Evolutionary conservation across 1,140 invertebrate species (phyloP).

Genomic region (Caenorhabditis remanei): DNA sequence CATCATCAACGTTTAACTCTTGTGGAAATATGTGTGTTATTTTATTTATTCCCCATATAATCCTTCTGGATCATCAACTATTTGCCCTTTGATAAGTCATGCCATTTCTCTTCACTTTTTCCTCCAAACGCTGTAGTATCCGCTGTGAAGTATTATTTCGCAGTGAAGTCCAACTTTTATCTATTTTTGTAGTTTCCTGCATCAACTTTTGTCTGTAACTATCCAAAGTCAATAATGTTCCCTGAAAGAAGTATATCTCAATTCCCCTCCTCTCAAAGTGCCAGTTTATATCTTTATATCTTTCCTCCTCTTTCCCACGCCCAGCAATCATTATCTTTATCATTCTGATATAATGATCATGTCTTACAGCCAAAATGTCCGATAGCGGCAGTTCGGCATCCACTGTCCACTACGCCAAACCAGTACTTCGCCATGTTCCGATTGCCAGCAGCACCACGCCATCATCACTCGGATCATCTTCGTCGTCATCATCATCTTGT

Average conservation of each 20-base stretch:
- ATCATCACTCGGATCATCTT: conserved; percentile 11
- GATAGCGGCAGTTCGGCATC: conserved; percentile 41
- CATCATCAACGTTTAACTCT: conserved; percentile 43
- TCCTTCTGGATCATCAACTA: conserved; percentile 22
- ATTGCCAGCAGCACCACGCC: conserved; percentile 6
- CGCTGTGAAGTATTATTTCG: neutral
- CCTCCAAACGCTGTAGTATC: neutral
- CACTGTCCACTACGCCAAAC: conserved; percentile 45
- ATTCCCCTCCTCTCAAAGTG: too few relatives aligned
- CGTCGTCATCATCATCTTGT: conserved; percentile 28
- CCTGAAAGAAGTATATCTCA: too few relatives aligned
- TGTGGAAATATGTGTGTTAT: conserved; percentile 36
- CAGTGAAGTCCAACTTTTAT: too few relatives aligned
- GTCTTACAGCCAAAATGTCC: conserved; percentile 1
- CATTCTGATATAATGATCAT: conserved; percentile 32
- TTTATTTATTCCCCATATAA: conserved; percentile 52
- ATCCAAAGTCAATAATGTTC: too few relatives aligned
- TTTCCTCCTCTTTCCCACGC: neutral
- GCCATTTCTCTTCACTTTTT: neutral
- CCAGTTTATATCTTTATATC: neutral
- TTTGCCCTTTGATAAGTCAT: conserved; percentile 37
- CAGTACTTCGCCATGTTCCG: conserved; percentile 49
- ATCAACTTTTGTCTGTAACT: too few relatives aligned
- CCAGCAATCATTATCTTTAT: conserved; percentile 3
- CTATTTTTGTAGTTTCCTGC: too few relatives aligned